Evolutionary conservation across 1,140 invertebrate genomes (phyloP), one percentile per base, ranked within the genome.

Genomic region (Hestina assimilis): DNA sequence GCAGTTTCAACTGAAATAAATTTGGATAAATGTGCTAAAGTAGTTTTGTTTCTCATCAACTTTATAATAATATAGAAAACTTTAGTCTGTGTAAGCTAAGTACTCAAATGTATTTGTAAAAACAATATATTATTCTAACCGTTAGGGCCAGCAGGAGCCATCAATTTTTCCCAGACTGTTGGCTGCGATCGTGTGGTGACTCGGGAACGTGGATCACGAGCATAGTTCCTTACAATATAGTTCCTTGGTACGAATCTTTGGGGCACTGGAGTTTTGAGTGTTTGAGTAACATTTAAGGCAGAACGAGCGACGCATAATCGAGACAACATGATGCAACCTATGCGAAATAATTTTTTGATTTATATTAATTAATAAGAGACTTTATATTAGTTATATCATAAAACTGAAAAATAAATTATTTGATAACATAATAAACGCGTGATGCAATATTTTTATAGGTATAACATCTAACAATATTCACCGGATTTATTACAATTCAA

Each of bases 101-200:
- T n/a, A n/a, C n/a, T n/a, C n/a, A n/a, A n/a, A n/a, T n/a, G n/a
- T n/a, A n/a, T n/a, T n/a, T n/a, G n/a, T n/a, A n/a, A n/a, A n/a
- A n/a, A n/a, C n/a, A n/a, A n/a, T n/a, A n/a, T n/a, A n/a, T n/a
- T n/a, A n/a, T 14, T 35, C 46, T 66, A 61, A 89, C 89, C 89
- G 71, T 89, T 89, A 43, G 84, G 82, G 11, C 89, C 85, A 61
- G 83, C 87, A 33, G 89, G 89, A 11, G 89, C 87, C 89, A 89
- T 89, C 19, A 89, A 64, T 52, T 62, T 79, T 57, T 89, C 79
- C 83, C 89, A 85, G 8, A 89, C 9, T 33, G 83, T 74, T 4
- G 85, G 80, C 51, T 80, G 74, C 11, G 79, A 58, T 43, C 73
- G 62, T 8, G 75, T 70, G 20, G 75, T 70, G 11, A 81, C 62